These are phyloP conservation scores for Apteryx mantelli DNA, from an alignment of 2,113 vertebrate genomes.

Conservation along the genomic window DNA sequence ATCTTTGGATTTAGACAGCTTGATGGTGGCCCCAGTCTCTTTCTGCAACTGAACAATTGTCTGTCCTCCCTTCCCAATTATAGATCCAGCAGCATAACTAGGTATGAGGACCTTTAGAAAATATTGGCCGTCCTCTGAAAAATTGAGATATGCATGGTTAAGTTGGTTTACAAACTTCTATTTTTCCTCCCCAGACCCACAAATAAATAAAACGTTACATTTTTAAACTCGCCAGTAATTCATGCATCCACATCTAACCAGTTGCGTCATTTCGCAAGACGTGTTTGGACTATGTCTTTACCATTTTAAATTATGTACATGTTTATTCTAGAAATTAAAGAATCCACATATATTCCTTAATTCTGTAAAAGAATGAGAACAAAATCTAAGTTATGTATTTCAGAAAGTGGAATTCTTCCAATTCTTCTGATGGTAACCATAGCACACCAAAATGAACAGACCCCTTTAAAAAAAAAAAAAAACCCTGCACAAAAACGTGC, in stretches of 20 bases:
- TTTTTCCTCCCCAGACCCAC: conserved; percentile 49
- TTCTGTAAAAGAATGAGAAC: conserved; percentile 50
- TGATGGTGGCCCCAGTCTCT: conserved; percentile 91
- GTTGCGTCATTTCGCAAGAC: conserved; percentile 58
- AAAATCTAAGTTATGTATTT: conserved; percentile 65
- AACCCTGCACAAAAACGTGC: conserved; percentile 46
- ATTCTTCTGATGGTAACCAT: conserved; percentile 39
- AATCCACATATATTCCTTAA: conserved; percentile 30
- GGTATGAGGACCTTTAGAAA: conserved; percentile 93
- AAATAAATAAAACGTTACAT: conserved; percentile 50
- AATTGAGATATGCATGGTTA: conserved; percentile 79
- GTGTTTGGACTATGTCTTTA: background rate
- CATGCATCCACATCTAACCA: conserved; percentile 42
- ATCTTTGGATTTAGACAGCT: conserved; percentile 93
- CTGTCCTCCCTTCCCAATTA: conserved; percentile 92
- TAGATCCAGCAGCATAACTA: conserved; percentile 93
- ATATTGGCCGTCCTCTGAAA: conserved; percentile 91
- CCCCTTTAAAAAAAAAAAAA: conserved; percentile 24
- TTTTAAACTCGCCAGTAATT: conserved; percentile 3
- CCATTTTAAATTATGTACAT: background rate
- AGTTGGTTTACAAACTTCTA: conserved; percentile 51
- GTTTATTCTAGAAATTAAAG: conserved; percentile 50
- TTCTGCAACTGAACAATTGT: conserved; percentile 92
- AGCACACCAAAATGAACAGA: conserved; percentile 51
- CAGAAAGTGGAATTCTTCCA: conserved; percentile 34